phyloP scores from a whole-genome alignment of 2,113 vertebrate genomes.

The Ageneiosus marmoratus region DNA sequence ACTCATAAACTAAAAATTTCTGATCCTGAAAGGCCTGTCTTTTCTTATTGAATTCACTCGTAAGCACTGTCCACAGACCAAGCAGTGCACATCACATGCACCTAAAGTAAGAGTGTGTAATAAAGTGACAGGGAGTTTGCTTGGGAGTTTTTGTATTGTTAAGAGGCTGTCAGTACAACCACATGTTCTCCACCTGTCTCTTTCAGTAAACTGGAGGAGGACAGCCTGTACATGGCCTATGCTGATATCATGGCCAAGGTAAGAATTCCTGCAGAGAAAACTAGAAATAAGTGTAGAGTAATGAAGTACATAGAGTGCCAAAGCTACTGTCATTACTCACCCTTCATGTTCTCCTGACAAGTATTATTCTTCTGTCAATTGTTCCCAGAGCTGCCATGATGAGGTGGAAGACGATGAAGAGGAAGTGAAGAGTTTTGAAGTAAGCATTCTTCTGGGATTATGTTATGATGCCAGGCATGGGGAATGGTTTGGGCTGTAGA shows the following conservation, averaged over 20 bases:
- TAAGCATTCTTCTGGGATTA: conserved; percentile 64
- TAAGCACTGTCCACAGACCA: not conserved
- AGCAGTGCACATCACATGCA: not conserved
- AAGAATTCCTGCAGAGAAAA: conserved; percentile 20
- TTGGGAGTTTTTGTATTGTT: not conserved
- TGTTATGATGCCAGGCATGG: not conserved
- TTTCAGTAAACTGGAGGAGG: conserved; percentile 91
- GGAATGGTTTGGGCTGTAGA: not conserved
- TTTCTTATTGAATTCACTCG: not conserved
- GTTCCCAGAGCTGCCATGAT: conserved; percentile 88
- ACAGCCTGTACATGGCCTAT: conserved; percentile 95
- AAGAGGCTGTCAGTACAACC: not conserved
- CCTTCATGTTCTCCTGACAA: not conserved
- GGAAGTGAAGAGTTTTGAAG: conserved; percentile 97
- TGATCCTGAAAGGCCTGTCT: not conserved
- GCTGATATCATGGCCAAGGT: conserved; percentile 99
- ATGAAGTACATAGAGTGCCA: not conserved
- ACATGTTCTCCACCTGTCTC: conserved; percentile 2
- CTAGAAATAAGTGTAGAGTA: not conserved
- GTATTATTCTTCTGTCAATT: not conserved
- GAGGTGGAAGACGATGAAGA: conserved; percentile 92
- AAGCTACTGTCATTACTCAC: not conserved
- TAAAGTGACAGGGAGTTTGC: not conserved
- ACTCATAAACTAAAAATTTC: not conserved
- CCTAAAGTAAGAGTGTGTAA: not conserved